phyloP scores from a whole-genome alignment of 2,113 vertebrate genomes.

The Stegostoma tigrinum region DNA sequence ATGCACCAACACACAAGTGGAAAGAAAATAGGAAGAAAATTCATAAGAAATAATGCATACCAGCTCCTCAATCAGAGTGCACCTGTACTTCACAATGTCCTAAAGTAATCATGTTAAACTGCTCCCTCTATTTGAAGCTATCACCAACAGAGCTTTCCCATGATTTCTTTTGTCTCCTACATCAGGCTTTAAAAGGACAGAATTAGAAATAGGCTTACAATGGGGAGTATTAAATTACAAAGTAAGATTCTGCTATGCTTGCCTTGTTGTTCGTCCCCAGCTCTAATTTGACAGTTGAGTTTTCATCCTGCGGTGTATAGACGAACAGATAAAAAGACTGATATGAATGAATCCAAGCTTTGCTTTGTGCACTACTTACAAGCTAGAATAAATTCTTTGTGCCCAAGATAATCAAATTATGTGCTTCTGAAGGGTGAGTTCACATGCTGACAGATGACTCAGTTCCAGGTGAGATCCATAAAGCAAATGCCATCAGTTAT shows the following conservation, averaged over 20 bases:
- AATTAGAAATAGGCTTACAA: not conserved
- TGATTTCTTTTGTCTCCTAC: not conserved
- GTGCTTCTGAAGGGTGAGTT: not conserved
- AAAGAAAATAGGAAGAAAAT: not conserved
- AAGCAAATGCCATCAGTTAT: not conserved
- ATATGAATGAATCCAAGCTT: not conserved
- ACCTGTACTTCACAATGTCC: not conserved
- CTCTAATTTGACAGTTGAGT: not conserved
- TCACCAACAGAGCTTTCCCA: not conserved
- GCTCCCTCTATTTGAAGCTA: not conserved
- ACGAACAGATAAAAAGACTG: not conserved
- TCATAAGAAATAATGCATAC: not conserved
- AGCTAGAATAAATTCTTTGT: not conserved
- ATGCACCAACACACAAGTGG: too few species aligned
- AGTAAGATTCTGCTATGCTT: not conserved
- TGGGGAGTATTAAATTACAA: not conserved
- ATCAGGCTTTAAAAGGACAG: not conserved
- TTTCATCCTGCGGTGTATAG: not conserved
- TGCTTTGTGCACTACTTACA: not conserved
- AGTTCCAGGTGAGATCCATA: not conserved
- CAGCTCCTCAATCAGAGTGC: not conserved
- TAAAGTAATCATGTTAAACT: too few species aligned
- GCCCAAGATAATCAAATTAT: not conserved
- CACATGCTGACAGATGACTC: not conserved
- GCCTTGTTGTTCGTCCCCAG: not conserved